Conservation (phyloP, 1,140 invertebrate genomes). For the Drosophila pallidifrons region DNA sequence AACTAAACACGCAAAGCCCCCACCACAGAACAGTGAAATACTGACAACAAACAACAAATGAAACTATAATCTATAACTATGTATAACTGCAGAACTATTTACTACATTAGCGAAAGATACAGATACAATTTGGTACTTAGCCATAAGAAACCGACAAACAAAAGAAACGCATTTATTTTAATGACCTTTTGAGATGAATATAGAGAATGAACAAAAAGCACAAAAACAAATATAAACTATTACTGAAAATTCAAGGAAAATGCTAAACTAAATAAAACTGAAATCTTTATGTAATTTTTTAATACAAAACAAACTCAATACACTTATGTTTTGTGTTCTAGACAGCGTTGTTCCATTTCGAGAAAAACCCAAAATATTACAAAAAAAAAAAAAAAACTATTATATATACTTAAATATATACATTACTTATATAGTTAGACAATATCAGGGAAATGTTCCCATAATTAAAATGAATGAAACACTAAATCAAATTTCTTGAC, state of each 20-base stretch:
- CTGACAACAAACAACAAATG: conserved; percentile 35
- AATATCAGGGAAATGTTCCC: conserved; percentile 81
- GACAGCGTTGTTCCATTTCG: conserved; percentile 2
- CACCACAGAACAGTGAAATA: conserved; percentile 49
- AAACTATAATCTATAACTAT: conserved; percentile 44
- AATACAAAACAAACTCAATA: conserved; percentile 13
- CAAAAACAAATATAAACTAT: conserved; percentile 22
- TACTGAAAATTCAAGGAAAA: conserved; percentile 40
- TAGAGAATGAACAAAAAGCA: conserved; percentile 31
- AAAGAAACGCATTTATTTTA: conserved; percentile 82
- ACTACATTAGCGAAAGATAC: conserved; percentile 41
- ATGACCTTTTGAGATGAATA: conserved; percentile 73
- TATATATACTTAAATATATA: conserved; percentile 42
- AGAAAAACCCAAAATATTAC: background rate
- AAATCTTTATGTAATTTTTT: conserved; percentile 51
- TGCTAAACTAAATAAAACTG: conserved; percentile 29
- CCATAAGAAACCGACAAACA: conserved; percentile 63
- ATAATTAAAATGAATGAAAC: conserved; percentile 38
- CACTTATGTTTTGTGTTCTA: conserved; percentile 8
- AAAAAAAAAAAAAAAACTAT: conserved; percentile 11
- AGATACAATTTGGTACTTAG: conserved; percentile 59
- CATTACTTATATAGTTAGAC: conserved; percentile 77
- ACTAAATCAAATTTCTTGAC: conserved; percentile 47
- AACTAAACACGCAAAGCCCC: conserved; percentile 41
- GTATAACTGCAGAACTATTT: conserved; percentile 67